Conservation (phyloP, 2,113 vertebrate species). For the Lanius collurio region DNA sequence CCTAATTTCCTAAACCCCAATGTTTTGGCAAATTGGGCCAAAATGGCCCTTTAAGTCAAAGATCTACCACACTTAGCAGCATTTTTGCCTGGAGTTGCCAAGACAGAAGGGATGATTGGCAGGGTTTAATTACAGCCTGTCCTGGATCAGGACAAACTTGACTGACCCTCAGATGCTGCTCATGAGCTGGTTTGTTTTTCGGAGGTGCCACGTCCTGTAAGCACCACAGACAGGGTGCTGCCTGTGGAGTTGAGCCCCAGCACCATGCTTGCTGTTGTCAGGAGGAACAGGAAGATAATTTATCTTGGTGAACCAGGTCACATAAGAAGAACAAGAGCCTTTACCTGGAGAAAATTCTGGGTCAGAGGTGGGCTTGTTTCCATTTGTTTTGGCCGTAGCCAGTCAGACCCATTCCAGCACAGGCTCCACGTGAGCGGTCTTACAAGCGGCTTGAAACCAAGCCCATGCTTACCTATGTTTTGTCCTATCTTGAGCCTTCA, state of each 20-base stretch:
- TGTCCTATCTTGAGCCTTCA: neutral
- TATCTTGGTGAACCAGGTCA: neutral
- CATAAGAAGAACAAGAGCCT: neutral
- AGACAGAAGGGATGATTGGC: neutral
- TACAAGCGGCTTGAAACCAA: neutral
- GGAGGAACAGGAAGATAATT: neutral
- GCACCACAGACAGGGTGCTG: neutral
- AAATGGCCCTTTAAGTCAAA: neutral
- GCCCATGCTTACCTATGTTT: fast-evolving
- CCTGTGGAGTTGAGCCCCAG: neutral
- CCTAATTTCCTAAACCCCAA: neutral
- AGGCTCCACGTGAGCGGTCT: fast-evolving
- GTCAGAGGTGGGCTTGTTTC: neutral
- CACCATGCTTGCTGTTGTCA: neutral
- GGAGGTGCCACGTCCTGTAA: neutral
- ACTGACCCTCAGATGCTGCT: neutral
- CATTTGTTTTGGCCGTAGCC: neutral
- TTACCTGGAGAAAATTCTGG: neutral
- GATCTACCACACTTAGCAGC: neutral
- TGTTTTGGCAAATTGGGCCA: neutral
- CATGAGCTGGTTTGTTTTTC: neutral
- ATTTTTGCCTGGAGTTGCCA: neutral
- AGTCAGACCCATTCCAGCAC: neutral
- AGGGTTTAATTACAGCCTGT: neutral
- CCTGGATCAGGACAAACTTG: neutral